Evolutionary conservation across 1,140 invertebrate genomes (phyloP), one percentile per base, ranked within the genome.

Genomic region (Zaprionus lachaisei): DNA sequence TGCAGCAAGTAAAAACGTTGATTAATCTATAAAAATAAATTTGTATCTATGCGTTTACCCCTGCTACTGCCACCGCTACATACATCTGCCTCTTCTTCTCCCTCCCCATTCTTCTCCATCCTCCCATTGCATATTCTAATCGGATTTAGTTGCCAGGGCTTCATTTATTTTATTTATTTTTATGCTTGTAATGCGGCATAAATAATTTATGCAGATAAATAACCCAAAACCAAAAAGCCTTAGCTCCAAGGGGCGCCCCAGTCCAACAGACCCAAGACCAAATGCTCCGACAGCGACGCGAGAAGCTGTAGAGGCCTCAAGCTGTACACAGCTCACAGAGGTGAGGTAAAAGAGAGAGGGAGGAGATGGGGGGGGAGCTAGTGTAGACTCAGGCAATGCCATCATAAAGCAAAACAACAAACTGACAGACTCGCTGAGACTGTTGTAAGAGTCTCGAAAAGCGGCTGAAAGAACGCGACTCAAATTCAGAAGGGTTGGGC

Each of bases 111-210:
- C 41, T 47, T 1, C n/a, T 17, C 12, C 41, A 17, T 47, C n/a
- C n/a, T 75, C 14, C 62, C 81, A 82, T 64, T 78, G 80, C 73
- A 69, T 90, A 84, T 89, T 90, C 84, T 89, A 89, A 89, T 89
- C 84, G 85, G 84, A 89, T 89, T 89, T 89, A 89, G 84, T 90
- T 79, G 67, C 64, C 72, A 22, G 63, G 66, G 79, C 84, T 81
- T 81, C 85, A 89, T 90, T 89, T 89, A 89, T 90, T 89, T 89
- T 89, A 89, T 90, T 89, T 89, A 89, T 89, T 89, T 89, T 89
- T 89, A 89, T 89, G 84, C 85, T 83, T 76, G 73, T 89, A 89
- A 89, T 89, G 84, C 84, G 79, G 84, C 84, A 90, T 89, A 89
- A 89, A 90, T 89, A 89, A 89, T 89, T 89, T 89, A 89, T 89